These are phyloP conservation scores for Rafetus swinhoei DNA, from an alignment of 2,113 vertebrate species.

Conservation along the genomic window DNA sequence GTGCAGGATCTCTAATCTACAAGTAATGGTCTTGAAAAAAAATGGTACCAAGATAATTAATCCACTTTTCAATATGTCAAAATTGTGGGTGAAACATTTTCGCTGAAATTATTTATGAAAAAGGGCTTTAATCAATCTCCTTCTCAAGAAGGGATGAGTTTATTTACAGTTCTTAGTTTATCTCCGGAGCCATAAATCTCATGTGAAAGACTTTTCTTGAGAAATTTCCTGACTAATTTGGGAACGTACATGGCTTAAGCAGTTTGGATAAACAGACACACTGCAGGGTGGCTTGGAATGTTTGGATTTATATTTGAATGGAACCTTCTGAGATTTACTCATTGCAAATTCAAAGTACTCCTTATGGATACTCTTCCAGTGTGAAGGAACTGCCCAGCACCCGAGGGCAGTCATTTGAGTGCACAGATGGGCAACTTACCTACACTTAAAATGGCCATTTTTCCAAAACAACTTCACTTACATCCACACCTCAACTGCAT, in stretches of 20 bases:
- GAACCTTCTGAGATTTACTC: not conserved
- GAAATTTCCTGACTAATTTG: conserved; percentile 18
- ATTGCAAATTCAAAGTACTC: not conserved
- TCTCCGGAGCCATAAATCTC: not conserved
- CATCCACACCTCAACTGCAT: too few species aligned
- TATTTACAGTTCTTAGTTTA: not conserved
- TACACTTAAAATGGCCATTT: not conserved
- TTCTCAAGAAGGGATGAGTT: not conserved
- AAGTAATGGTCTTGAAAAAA: not conserved
- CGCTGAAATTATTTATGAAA: not conserved
- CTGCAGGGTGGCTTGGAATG: not conserved
- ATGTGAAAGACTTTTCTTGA: not conserved
- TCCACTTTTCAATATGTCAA: conserved; percentile 38
- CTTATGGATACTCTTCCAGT: not conserved
- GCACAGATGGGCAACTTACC: too few species aligned
- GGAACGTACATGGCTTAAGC: not conserved
- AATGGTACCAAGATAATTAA: conserved; percentile 37
- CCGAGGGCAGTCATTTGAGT: not conserved
- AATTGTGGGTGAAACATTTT: conserved; percentile 36
- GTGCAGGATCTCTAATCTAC: not conserved
- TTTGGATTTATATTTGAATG: not conserved
- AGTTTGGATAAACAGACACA: not conserved
- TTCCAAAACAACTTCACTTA: too few species aligned
- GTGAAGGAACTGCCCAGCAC: not conserved
- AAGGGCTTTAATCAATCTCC: not conserved